A percentile compares a stretch with the other conserved stretches of the same genome.
Conservation (phyloP, 2,113 vertebrate species). For the Passer domesticus region DNA sequence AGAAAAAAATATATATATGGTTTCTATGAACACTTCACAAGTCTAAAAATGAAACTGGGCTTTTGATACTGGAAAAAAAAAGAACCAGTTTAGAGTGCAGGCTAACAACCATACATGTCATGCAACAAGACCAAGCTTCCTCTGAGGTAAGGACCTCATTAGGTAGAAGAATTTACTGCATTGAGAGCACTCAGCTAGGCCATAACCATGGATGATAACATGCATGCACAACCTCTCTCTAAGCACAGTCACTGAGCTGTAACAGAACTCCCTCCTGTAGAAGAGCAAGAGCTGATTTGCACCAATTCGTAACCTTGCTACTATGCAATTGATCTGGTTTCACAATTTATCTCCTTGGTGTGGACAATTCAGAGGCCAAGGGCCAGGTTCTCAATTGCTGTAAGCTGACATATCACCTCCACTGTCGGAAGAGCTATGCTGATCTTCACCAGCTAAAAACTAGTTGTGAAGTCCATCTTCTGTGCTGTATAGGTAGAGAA, state of each 20-base stretch:
- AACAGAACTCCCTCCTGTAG: background rate
- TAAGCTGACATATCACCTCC: background rate
- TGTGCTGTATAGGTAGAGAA: background rate
- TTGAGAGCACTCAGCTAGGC: background rate
- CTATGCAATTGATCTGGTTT: background rate
- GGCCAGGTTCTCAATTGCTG: background rate
- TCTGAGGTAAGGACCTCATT: background rate
- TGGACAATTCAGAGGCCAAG: background rate
- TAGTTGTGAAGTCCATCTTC: background rate
- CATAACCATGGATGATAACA: background rate
- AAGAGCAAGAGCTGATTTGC: background rate
- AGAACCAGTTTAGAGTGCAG: background rate
- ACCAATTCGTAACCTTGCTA: background rate
- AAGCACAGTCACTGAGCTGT: background rate
- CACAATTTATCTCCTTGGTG: background rate
- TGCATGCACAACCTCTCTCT: background rate
- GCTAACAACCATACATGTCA: background rate
- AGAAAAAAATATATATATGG: background rate
- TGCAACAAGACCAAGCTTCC: background rate
- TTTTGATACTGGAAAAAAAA: background rate
- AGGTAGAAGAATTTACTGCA: background rate
- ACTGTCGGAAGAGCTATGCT: background rate
- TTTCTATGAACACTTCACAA: background rate
- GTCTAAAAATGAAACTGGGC: background rate
- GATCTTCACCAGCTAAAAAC: background rate